Percentiles rank a stretch among this genome's conserved stretches.
Conservation (phyloP, 2,797 vertebrate genomes). For the Schizopygopsis pylzovi region DNA sequence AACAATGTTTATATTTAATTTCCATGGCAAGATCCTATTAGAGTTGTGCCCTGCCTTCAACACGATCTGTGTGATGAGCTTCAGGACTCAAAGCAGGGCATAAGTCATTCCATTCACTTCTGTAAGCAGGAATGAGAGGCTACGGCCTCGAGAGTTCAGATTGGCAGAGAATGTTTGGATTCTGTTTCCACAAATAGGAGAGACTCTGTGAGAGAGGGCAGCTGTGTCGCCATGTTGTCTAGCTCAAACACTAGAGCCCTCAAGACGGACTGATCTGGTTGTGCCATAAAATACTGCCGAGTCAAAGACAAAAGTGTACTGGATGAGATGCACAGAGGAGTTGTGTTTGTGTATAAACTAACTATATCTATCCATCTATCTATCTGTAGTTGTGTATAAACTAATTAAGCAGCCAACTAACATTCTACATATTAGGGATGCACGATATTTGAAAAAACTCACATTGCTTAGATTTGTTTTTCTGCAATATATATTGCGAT, state of each 20-base stretch:
- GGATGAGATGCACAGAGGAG: background rate
- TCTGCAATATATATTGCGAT: too few relatives aligned
- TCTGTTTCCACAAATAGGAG: constrained; percentile 39
- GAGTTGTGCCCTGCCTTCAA: constrained; percentile 15
- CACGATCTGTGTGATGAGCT: background rate
- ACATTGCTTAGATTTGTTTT: too few relatives aligned
- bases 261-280: background rate
- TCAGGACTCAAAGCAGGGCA: constrained; percentile 4
- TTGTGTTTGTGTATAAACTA: background rate
- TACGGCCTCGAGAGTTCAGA: constrained; percentile 55
- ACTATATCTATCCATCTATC: background rate
- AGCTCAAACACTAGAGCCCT: background rate
- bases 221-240: constrained; percentile 31
- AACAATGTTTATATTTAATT: constrained; percentile 31
- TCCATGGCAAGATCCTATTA: constrained; percentile 4
- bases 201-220: constrained; percentile 21
- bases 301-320: background rate
- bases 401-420: background rate
- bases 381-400: background rate
- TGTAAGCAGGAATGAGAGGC: constrained; percentile 41
- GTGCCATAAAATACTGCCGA: background rate
- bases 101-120: constrained; percentile 44
- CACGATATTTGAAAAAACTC: too few relatives aligned
- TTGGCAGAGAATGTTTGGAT: constrained; percentile 46
- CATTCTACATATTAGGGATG: too few relatives aligned